Conservation (phyloP, 2,797 vertebrate genomes). For the Trematomus bernacchii region DNA sequence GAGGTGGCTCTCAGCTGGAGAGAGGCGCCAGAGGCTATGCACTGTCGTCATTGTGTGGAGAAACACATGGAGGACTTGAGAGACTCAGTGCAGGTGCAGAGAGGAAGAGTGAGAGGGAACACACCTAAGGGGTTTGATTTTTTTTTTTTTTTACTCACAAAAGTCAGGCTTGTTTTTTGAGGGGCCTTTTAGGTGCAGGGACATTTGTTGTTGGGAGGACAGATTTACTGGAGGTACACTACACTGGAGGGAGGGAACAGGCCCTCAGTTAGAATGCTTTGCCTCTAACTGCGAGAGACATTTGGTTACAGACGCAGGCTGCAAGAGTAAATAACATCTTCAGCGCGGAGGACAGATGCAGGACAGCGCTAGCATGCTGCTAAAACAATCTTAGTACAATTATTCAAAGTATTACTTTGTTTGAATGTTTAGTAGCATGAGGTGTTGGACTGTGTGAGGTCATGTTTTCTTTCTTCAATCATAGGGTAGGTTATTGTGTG, state of each 20-base stretch:
- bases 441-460: constrained; percentile 33
- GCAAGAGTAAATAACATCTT: constrained; percentile 45
- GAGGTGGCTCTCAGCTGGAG: constrained; percentile 86
- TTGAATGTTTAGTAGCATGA: constrained; percentile 2
- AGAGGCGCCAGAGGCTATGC: constrained; percentile 78
- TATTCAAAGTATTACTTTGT: constrained; percentile 17
- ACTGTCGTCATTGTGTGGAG: constrained; percentile 80
- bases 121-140: constrained; percentile 75
- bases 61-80: constrained; percentile 82
- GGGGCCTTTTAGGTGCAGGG: constrained; percentile 66
- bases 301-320: constrained; percentile 56
- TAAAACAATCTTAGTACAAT: constrained; percentile 17
- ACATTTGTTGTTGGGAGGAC: constrained; percentile 71
- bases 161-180: constrained; percentile 71
- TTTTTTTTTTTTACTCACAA: constrained; percentile 41
- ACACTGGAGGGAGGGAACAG: constrained; percentile 51
- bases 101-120: constrained; percentile 75
- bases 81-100: constrained; percentile 81
- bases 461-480: constrained; percentile 20
- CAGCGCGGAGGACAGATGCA: constrained; percentile 35
- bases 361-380: constrained; percentile 3
- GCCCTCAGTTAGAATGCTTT: constrained; percentile 45
- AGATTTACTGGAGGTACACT: constrained; percentile 69
- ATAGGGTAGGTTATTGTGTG: constrained; percentile 4
- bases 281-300: constrained; percentile 52